A percentile compares a stretch with the other conserved stretches of the same genome.
These are phyloP conservation scores for Chelmon rostratus DNA, from an alignment of 2,797 vertebrate species.

Conservation along the genomic window DNA sequence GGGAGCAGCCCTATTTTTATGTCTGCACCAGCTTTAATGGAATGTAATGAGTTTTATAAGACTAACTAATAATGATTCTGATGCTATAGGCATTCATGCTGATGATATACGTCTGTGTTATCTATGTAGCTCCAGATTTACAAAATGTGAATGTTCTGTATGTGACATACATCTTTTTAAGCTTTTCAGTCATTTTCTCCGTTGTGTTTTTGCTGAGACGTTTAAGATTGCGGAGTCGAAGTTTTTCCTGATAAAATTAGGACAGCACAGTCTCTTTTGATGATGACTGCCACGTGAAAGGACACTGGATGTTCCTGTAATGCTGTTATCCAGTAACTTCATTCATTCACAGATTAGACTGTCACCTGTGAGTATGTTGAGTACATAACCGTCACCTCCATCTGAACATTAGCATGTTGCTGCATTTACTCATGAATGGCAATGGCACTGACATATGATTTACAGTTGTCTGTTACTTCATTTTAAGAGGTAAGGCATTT, in stretches of 20 bases:
- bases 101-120: background rate
- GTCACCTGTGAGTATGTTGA: slow-evolving; percentile 19
- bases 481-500: background rate
- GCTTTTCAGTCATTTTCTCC: background rate
- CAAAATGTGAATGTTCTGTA: background rate
- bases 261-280: background rate
- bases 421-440: background rate
- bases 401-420: slow-evolving; percentile 1
- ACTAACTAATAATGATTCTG: background rate
- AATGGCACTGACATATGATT: background rate
- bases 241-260: background rate
- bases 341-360: slow-evolving; percentile 14
- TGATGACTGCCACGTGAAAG: background rate
- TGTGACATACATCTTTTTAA: background rate
- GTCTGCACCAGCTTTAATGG: background rate
- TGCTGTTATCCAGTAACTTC: background rate
- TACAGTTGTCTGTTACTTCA: background rate
- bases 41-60: background rate
- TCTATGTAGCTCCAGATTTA: background rate
- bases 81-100: background rate
- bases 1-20: too few species aligned
- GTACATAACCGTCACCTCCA: slow-evolving; percentile 7
- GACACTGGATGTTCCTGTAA: background rate
- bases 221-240: background rate
- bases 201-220: background rate